Conservation (phyloP, 2,797 vertebrate species). For the Enteromius viviparus region DNA sequence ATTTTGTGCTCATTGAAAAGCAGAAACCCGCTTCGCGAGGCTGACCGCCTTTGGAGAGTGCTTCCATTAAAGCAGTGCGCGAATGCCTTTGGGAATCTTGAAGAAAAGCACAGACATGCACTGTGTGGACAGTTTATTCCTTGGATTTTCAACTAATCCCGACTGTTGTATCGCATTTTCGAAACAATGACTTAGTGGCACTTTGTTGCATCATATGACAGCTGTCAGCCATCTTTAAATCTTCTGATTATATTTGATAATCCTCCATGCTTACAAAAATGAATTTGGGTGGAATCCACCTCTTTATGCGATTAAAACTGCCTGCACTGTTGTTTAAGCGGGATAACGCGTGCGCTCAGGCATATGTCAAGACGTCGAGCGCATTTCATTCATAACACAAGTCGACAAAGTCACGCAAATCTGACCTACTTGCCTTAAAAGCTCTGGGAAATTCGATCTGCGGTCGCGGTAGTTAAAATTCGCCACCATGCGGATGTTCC, state of each 20-base stretch:
- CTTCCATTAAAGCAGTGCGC: slow-evolving; percentile 20
- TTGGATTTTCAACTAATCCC: slow-evolving; percentile 75
- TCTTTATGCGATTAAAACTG: slow-evolving; percentile 80
- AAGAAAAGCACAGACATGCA: slow-evolving; percentile 36
- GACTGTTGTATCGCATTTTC: slow-evolving; percentile 73
- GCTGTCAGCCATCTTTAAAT: slow-evolving; percentile 82
- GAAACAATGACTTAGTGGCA: slow-evolving; percentile 75
- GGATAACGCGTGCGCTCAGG: slow-evolving; percentile 45
- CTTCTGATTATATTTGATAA: slow-evolving; percentile 73
- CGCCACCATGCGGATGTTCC: background rate
- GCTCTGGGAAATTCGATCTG: slow-evolving; percentile 24
- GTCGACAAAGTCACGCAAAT: slow-evolving; percentile 10
- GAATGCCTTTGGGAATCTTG: slow-evolving; percentile 32
- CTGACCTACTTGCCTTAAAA: slow-evolving; percentile 5
- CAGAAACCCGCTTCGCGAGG: background rate
- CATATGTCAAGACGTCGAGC: slow-evolving; percentile 21
- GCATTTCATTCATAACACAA: slow-evolving; percentile 62
- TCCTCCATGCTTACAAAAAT: slow-evolving; percentile 76
- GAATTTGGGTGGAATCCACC: slow-evolving; percentile 78
- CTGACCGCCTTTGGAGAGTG: slow-evolving; percentile 7
- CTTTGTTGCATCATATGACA: slow-evolving; percentile 77
- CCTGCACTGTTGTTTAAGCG: slow-evolving; percentile 65
- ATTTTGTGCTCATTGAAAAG: slow-evolving; percentile 54
- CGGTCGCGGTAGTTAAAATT: slow-evolving; percentile 13
- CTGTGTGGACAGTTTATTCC: slow-evolving; percentile 57